phyloP scores from a whole-genome alignment of 1,140 invertebrate species.

The Physella acuta region DNA sequence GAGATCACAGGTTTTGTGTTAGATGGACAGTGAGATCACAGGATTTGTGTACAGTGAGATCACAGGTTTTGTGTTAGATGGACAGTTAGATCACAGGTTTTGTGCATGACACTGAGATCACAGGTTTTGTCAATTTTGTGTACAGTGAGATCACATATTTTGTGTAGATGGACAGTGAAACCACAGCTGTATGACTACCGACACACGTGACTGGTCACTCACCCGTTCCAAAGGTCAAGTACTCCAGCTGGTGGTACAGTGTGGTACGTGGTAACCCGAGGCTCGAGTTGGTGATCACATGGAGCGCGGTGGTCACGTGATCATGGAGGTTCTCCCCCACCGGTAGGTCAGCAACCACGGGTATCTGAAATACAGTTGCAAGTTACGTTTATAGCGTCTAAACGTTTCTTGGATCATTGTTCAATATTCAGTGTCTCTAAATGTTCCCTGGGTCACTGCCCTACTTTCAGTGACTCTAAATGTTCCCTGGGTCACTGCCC shows the following conservation, averaged over 20 bases:
- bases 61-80: too few species aligned
- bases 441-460: too few species aligned
- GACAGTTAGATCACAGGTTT: too few species aligned
- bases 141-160: too few species aligned
- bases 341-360: constrained; percentile 66
- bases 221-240: constrained; percentile 38
- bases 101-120: too few species aligned
- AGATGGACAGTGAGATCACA: too few species aligned
- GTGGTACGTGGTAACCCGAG: neutral
- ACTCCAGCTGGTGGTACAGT: constrained; percentile 29
- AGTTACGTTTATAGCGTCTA: neutral
- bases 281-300: constrained; percentile 29
- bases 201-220: neutral
- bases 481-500: too few species aligned
- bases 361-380: constrained; percentile 29
- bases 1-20: too few species aligned
- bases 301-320: constrained; percentile 58
- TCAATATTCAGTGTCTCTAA: too few species aligned
- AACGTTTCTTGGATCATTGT: neutral
- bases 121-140: too few species aligned
- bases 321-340: constrained; percentile 87
- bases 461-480: too few species aligned
- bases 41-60: too few species aligned
- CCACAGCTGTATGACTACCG: neutral
- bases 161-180: neutral